Evolutionary conservation across 2,888 invertebrate genomes (phyloP), one percentile per base, ranked within the genome.

Genomic region (Dicycla oo): DNA sequence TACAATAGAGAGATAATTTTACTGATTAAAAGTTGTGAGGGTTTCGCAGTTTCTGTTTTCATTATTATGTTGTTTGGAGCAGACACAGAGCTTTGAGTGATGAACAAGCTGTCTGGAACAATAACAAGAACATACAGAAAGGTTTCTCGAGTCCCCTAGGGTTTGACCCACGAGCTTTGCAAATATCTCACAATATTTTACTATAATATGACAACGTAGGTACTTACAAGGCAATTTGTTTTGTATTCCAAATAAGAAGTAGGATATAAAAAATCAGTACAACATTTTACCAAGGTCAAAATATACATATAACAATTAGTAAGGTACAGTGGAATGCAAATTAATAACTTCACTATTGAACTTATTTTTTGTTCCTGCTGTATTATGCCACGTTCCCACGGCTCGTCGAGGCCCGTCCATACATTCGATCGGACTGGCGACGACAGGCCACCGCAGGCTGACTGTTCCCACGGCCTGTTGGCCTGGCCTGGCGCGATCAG

Each of bases 41-140:
- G 10, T 30, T 47, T 54, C 74, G 7, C 23, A 26, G 18, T 13
- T 74, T 63, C 45, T 63, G 10, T 53, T 60, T 72, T 47, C 18
- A 34, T 58, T 43, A 20, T 34, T 26, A 23, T 20, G 3, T 72
- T 58, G 4, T 58, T 23, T 23, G 15, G 30, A 43, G 51, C n/a
- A 67, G 18, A 26, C 18, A 10, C n/a, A 38, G 30, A 23, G 34
- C 3, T 8, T 40, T 34, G 7, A 30, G 13, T 18, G 18, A 56
- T n/a, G 18, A 40, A 7, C 0, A 15, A 6, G 13, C 11, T 23
- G 0, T 45, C 20, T 10, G 34, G 2, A 15, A 45, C 7, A 45
- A 54, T 3, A 18, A 23, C 1, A 34, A 3, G 51, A 45, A 30
- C 10, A 0, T 11, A 15, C 0, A 0, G 1, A n/a, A 23, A 30